Base-by-base conservation (phyloP, 2,113 vertebrate species). In the Odobenus rosmarus region DNA sequence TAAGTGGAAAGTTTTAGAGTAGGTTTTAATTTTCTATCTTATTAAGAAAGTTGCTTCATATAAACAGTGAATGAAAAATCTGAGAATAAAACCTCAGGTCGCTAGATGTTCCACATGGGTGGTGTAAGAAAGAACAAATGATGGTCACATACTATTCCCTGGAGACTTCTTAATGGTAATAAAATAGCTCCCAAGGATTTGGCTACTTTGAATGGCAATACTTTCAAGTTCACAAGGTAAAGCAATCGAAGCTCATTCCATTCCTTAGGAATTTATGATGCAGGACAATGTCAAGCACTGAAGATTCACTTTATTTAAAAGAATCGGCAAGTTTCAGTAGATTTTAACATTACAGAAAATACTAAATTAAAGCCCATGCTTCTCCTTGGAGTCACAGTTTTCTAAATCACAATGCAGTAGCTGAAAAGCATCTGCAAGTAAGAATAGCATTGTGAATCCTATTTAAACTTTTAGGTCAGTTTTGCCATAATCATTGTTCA, bases 291-390 rank as follows among this genome's bases (percentile, higher is more conserved):
- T 53, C 51, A 57, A 83, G 23, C 26, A 4, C 24, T 16, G 21
- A 74, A 91, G 71, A 97, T 42, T 83, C 24, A 59, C 79, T 93
- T 91, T 62, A 62, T 55, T 95, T 26, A 31, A 76, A 88, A 93
- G 46, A 88, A 79, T 24, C 2, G 80, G 53, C 39, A 61, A 69
- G 23, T 23, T 87, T 96, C 77, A 53, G 49, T n/a, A 90, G 46
- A 86, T 55, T 24, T 86, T 81, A 90, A 72, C 21, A 39, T 77
- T 72, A 36, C 0, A 39, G 24, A 64, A 83, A 62, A 21, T 2
- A 53, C 13, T 42, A 15, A 69, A 8, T 7, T 28, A 9, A 79
- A 39, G 24, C 36, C 24, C 5, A 5, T 18, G 10, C 49, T 39
- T 64, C 86, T 82, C 15, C 28, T 82, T 90, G 64, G n/a, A 95